These are phyloP conservation scores for Pandemis corylana DNA, from an alignment of 2,888 invertebrate genomes.

Conservation along the genomic window DNA sequence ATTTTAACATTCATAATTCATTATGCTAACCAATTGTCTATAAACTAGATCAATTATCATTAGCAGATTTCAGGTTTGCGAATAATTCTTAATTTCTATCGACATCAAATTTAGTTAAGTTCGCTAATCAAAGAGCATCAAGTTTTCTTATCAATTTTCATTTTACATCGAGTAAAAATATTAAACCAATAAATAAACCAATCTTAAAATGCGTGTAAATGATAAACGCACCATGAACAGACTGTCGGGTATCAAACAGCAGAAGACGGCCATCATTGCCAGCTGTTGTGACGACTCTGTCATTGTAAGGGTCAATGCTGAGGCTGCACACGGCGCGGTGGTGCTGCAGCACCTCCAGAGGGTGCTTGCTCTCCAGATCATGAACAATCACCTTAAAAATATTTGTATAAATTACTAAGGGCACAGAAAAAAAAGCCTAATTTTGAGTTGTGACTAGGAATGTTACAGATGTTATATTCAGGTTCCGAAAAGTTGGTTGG, in stretches of 20 bases:
- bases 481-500: no score
- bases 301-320: conserved; percentile 93
- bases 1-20: no score
- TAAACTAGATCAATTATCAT: background rate
- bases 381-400: conserved; percentile 92
- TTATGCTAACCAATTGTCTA: no score
- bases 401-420: background rate
- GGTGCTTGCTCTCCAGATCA: conserved; percentile 86
- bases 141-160: background rate
- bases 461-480: no score
- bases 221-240: conserved; percentile 72
- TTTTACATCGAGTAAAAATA: background rate
- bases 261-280: conserved; percentile 96
- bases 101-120: background rate
- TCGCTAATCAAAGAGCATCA: background rate
- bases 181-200: background rate
- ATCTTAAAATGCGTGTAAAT: background rate
- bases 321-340: conserved; percentile 96
- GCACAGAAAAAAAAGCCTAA: no score
- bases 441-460: no score
- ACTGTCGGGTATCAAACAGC: conserved; percentile 92
- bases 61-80: background rate
- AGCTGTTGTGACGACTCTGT: conserved; percentile 93
- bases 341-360: conserved; percentile 91
- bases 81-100: background rate